phyloP scores from a whole-genome alignment of 2,888 invertebrate species.

The Epistrophella euchroma region DNA sequence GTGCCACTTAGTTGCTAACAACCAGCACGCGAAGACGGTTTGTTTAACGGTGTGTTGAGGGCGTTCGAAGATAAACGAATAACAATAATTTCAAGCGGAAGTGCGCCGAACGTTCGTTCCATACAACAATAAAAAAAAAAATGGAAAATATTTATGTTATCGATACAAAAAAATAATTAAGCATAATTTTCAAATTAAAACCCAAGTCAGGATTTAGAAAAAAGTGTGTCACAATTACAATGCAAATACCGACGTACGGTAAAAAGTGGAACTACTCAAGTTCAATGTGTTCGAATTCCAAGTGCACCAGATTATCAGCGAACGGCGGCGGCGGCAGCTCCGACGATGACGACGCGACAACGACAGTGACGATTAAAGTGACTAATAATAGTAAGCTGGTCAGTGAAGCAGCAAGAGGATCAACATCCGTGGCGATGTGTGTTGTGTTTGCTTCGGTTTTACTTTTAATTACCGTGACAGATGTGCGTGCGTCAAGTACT shows the following conservation, averaged over 20 bases:
- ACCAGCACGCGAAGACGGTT: constrained; percentile 49
- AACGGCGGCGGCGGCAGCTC: neutral
- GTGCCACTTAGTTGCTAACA: constrained; percentile 62
- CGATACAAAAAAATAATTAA: constrained; percentile 19
- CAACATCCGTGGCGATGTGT: constrained; percentile 57
- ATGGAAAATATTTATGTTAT: constrained; percentile 12
- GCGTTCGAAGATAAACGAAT: neutral
- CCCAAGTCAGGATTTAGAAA: constrained; percentile 39
- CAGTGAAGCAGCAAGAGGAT: constrained; percentile 70
- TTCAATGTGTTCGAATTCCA: constrained; percentile 69
- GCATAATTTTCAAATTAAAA: constrained; percentile 23
- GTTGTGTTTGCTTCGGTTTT: constrained; percentile 56
- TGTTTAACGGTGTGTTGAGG: constrained; percentile 6
- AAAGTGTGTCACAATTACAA: constrained; percentile 68
- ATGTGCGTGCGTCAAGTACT: constrained; percentile 48
- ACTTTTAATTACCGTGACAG: constrained; percentile 52
- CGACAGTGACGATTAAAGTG: constrained; percentile 55
- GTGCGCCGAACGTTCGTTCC: constrained; percentile 37
- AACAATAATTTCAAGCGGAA: constrained; percentile 27
- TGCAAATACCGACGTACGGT: constrained; percentile 52
- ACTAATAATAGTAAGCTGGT: constrained; percentile 50
- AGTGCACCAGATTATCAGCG: constrained; percentile 57
- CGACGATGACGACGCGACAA: neutral
- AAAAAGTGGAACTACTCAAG: constrained; percentile 68
- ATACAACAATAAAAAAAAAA: constrained; percentile 6